Base-by-base conservation (phyloP, 2,888 invertebrate genomes). In the Arrhopalites spinosus region DNA sequence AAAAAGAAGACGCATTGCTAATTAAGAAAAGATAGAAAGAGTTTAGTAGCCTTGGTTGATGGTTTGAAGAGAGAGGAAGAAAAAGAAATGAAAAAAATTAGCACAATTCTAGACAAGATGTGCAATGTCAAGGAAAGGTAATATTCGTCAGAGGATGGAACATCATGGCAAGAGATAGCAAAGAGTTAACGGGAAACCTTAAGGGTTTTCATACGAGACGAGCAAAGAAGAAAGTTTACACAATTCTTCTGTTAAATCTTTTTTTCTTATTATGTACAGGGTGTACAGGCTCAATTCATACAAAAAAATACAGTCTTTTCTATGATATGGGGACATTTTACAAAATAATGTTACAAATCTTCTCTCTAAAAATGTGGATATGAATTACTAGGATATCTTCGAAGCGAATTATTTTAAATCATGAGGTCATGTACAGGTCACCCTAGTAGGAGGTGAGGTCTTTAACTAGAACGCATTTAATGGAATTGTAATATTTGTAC, bases 141-240 rank as follows among this genome's bases (percentile, higher is more conserved):
- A 36, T 36, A 36, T 36, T 36, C 3, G 36, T 11, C 11, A 15
- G 23, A 56, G 56, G 15, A 23, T 8, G 20, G n/a, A 5, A 20
- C 3, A 5, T 27, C 5, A 63, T 17, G 23, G 63, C 25, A 23
- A n/a, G 56, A 23, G 23, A n/a, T 56, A 56, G 56, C 23, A 56
- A 56, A 15, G 17, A 15, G 15, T 56, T 17, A 63, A 17, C 3
- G 20, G 17, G 17, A 20, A 3, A 53, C 53, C 53, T 53, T 53
- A 20, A 53, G 53, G n/a, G 20, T 53, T 53, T 20, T 15, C 5
- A 53, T 5, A 17, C n/a, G 20, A 8, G 20, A 8, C 15, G 20
- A 53, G 17, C n/a, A 53, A 20, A 53, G 53, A 15, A 20, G 53
- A 50, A 69, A 69, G 20, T 30, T 43, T 59, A 59, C 59, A 15